These are phyloP conservation scores for Chiloscyllium plagiosum DNA, from an alignment of 2,113 vertebrate species.

Conservation along the genomic window DNA sequence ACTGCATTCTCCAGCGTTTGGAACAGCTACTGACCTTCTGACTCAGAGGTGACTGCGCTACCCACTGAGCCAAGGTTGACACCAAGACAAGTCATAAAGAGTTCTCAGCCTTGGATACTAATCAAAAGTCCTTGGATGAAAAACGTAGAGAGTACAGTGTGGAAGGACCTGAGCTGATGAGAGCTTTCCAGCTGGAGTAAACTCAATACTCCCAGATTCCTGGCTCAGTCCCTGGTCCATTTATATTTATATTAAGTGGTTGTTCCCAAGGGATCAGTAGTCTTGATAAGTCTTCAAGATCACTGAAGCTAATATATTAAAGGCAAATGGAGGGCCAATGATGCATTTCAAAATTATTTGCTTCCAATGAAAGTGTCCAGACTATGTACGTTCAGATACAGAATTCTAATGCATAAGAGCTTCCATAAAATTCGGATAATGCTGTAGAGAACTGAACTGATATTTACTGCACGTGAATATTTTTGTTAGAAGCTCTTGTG, in stretches of 20 bases:
- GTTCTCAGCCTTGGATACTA: background rate
- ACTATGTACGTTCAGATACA: background rate
- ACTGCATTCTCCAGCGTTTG: background rate
- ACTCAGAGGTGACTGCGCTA: background rate
- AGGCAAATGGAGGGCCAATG: background rate
- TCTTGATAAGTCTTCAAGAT: background rate
- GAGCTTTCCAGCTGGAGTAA: background rate
- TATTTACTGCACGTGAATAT: background rate
- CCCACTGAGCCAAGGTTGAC: background rate
- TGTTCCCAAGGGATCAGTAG: background rate
- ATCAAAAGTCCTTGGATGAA: background rate
- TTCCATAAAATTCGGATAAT: background rate
- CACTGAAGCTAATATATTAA: background rate
- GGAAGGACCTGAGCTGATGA: background rate
- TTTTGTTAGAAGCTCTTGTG: background rate
- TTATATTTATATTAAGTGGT: background rate
- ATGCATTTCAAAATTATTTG: background rate
- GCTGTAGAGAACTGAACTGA: background rate
- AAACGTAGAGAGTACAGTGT: background rate
- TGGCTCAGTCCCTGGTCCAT: background rate
- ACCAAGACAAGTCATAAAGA: background rate
- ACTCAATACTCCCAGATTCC: background rate
- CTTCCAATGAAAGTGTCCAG: background rate
- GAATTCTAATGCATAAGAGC: background rate
- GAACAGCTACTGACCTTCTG: background rate